A percentile compares a stretch with the other conserved stretches of the same genome.
These are phyloP conservation scores for Pocillopora grandis DNA, from an alignment of 92 coral and sea anemone genomes.

Conservation along the genomic window DNA sequence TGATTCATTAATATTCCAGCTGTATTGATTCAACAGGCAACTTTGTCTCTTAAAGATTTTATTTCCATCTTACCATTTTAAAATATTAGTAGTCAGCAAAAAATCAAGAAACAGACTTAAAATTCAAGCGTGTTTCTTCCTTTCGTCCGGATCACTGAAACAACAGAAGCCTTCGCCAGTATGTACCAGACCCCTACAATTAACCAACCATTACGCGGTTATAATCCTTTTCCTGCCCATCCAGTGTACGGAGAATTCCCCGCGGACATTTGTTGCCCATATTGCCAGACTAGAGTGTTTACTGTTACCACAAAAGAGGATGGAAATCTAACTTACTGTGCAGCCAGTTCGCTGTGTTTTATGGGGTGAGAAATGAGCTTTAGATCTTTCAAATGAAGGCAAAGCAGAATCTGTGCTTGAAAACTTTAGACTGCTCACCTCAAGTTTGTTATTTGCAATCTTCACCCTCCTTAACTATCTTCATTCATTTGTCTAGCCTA, in stretches of 20 bases:
- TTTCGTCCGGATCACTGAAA: neutral
- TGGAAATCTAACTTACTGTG: slow-evolving; percentile 83
- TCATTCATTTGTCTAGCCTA: too few species aligned
- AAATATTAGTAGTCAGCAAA: neutral
- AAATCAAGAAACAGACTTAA: neutral
- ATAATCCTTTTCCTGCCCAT: slow-evolving; percentile 21
- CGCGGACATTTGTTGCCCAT: slow-evolving; percentile 69
- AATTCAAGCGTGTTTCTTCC: neutral
- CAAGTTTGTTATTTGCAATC: too few species aligned
- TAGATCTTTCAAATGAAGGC: neutral
- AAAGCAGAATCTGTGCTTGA: neutral
- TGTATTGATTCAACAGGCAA: slow-evolving; percentile 21
- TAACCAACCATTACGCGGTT: slow-evolving; percentile 55
- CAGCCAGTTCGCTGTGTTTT: slow-evolving; percentile 78
- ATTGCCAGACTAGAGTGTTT: slow-evolving; percentile 85
- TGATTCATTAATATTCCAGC: slow-evolving; percentile 17
- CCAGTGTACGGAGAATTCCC: slow-evolving; percentile 87
- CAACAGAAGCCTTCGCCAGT: neutral
- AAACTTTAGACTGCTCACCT: too few species aligned
- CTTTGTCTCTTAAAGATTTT: neutral
- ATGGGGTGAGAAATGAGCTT: slow-evolving; percentile 70
- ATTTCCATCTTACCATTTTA: neutral
- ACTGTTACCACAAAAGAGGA: slow-evolving; percentile 76
- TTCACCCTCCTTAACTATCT: too few species aligned
- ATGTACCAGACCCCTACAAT: slow-evolving; percentile 64